Conservation (phyloP, 2,888 invertebrate genomes). For the Lithophane socia region DNA sequence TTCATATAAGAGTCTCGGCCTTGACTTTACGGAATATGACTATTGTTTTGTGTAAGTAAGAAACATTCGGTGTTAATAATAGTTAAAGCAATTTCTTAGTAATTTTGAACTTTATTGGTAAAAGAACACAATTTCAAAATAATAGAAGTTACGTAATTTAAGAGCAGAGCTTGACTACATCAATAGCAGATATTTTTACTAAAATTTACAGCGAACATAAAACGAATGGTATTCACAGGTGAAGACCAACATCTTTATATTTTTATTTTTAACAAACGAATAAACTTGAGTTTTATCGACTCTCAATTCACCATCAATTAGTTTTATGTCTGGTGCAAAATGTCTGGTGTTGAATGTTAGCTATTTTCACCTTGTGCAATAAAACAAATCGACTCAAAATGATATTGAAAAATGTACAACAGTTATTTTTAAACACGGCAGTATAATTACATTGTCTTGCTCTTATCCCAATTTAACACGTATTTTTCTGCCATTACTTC, state of each 20-base stretch:
- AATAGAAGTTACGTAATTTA: slow-evolving; percentile 15
- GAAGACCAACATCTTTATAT: slow-evolving; percentile 31
- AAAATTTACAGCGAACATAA: slow-evolving; percentile 43
- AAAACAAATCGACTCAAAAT: background rate
- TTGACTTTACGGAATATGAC: background rate
- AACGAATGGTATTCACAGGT: slow-evolving; percentile 46
- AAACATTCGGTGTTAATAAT: background rate
- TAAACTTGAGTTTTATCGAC: slow-evolving; percentile 49
- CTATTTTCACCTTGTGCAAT: background rate
- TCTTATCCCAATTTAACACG: too few species aligned
- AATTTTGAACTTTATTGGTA: background rate
- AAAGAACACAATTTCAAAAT: slow-evolving; percentile 10
- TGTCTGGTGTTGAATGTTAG: slow-evolving; percentile 19
- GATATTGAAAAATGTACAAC: too few species aligned
- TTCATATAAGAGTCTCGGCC: too few species aligned
- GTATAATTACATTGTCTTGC: background rate
- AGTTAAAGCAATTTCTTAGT: background rate
- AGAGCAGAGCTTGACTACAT: background rate
- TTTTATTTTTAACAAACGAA: slow-evolving; percentile 49
- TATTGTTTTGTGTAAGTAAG: background rate
- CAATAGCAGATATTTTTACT: slow-evolving; percentile 34
- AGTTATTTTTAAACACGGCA: background rate
- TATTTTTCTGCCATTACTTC: background rate
- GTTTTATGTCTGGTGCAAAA: slow-evolving; percentile 29
- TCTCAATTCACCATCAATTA: slow-evolving; percentile 45